Conservation (phyloP, 2,888 invertebrate species). For the Harpalus rubripes region DNA sequence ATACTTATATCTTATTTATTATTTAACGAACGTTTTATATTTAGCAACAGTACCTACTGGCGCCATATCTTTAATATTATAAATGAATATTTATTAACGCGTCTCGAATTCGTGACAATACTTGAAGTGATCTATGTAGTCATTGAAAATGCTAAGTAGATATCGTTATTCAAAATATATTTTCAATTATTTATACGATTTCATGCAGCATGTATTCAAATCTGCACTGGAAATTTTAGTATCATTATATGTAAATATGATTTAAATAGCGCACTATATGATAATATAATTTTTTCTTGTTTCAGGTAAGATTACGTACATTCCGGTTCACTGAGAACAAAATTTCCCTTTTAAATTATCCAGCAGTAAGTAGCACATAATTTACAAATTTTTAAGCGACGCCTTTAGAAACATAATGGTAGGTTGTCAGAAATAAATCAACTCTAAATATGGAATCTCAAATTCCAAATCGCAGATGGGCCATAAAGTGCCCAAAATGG, state of each 20-base stretch:
- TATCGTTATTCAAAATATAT: not conserved
- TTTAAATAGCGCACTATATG: slow-evolving; percentile 7
- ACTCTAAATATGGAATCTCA: slow-evolving; percentile 1
- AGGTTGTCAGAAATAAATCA: slow-evolving; percentile 27
- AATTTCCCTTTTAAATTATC: slow-evolving; percentile 28
- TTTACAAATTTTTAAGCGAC: not conserved
- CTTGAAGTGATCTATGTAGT: not conserved
- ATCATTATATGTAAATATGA: slow-evolving; percentile 13
- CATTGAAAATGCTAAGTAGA: not conserved
- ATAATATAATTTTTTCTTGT: slow-evolving; percentile 3
- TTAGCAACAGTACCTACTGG: not conserved
- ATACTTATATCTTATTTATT: not conserved
- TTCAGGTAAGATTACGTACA: slow-evolving; percentile 15
- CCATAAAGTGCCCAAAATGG: slow-evolving; percentile 27
- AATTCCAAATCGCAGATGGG: slow-evolving; percentile 8
- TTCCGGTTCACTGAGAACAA: not conserved
- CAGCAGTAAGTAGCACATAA: slow-evolving; percentile 25
- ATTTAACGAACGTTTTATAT: not conserved
- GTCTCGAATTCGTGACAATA: not conserved
- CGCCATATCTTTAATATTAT: not conserved
- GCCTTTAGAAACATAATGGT: slow-evolving; percentile 7
- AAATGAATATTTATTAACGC: not conserved
- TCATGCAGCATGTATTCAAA: not conserved
- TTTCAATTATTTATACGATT: not conserved
- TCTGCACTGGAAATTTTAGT: not conserved